phyloP scores from a whole-genome alignment of 2,888 invertebrate genomes.

The Eilema depressum region DNA sequence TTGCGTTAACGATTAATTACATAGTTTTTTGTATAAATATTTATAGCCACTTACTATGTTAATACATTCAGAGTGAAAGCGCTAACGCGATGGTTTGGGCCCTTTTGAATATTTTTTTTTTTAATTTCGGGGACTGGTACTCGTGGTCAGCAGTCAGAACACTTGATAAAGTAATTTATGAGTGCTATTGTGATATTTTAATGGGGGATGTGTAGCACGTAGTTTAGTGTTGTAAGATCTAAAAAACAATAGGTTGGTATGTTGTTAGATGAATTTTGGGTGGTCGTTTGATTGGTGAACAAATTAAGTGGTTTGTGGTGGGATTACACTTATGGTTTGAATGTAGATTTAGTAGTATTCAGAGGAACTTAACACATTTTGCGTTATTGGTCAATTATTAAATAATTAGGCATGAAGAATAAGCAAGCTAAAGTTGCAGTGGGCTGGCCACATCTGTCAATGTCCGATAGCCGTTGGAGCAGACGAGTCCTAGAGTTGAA shows the following conservation, averaged over 20 bases:
- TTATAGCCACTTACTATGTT: slow-evolving; percentile 63
- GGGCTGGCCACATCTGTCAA: too few species aligned
- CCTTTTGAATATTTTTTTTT: slow-evolving; percentile 27
- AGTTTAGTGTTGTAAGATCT: slow-evolving; percentile 16
- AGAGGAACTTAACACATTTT: too few species aligned
- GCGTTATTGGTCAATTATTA: too few species aligned
- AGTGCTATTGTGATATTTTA: slow-evolving; percentile 41
- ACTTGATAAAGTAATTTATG: slow-evolving; percentile 46
- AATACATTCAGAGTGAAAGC: slow-evolving; percentile 81
- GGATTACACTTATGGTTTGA: not conserved
- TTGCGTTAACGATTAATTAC: slow-evolving; percentile 69
- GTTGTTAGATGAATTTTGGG: not conserved
- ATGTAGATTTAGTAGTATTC: too few species aligned
- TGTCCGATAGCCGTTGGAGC: too few species aligned
- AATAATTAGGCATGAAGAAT: too few species aligned
- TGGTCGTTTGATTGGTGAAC: not conserved
- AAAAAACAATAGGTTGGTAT: slow-evolving; percentile 2
- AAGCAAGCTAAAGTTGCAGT: too few species aligned
- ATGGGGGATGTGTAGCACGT: slow-evolving; percentile 34
- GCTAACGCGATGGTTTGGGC: slow-evolving; percentile 63
- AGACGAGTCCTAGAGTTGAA: too few species aligned
- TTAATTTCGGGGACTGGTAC: slow-evolving; percentile 17
- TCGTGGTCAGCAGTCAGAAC: slow-evolving; percentile 22
- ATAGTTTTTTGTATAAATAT: slow-evolving; percentile 60
- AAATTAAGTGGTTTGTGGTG: not conserved